phyloP scores from a whole-genome alignment of 2,888 invertebrate species.

The Slavum lentiscoides region DNA sequence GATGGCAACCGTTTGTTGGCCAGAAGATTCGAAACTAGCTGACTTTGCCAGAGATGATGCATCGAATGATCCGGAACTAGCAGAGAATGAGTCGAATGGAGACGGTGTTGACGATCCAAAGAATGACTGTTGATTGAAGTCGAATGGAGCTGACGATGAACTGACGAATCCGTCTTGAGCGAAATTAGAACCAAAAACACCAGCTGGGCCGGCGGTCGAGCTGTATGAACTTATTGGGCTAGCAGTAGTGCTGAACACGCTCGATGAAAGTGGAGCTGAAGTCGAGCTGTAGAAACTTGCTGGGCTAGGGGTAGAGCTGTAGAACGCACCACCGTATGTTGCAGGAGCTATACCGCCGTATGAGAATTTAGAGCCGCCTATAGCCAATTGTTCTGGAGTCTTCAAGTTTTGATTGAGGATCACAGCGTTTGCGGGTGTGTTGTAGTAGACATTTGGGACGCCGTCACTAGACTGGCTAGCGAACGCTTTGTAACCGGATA shows the following conservation, averaged over 20 bases:
- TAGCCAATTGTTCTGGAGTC: conserved; percentile 11
- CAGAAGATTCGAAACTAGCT: background rate
- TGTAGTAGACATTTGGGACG: conserved; percentile 23
- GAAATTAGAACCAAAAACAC: conserved; percentile 21
- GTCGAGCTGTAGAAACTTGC: conserved; percentile 24
- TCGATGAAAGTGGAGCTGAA: background rate
- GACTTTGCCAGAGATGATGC: conserved; percentile 14
- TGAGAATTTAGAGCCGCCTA: conserved; percentile 5
- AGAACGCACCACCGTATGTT: background rate
- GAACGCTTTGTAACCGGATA: conserved; percentile 34
- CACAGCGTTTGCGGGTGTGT: conserved; percentile 29
- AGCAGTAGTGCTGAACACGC: background rate
- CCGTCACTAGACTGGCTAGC: conserved; percentile 24
- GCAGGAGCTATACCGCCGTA: background rate
- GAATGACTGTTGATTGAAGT: conserved; percentile 21
- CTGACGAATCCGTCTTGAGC: conserved; percentile 34
- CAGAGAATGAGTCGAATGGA: conserved; percentile 20
- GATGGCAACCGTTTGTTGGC: conserved; percentile 28
- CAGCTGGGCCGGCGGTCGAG: conserved; percentile 4
- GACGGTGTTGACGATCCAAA: conserved; percentile 38
- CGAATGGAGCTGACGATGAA: conserved; percentile 28
- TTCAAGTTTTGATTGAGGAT: conserved; percentile 34
- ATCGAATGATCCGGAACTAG: conserved; percentile 6
- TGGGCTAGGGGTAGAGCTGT: conserved; percentile 31
- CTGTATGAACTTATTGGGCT: conserved; percentile 13